Evolutionary conservation across 92 coral and sea anemone species (phyloP), one percentile per base, ranked within the genome.

Genomic region (Blastomussa wellsi): DNA sequence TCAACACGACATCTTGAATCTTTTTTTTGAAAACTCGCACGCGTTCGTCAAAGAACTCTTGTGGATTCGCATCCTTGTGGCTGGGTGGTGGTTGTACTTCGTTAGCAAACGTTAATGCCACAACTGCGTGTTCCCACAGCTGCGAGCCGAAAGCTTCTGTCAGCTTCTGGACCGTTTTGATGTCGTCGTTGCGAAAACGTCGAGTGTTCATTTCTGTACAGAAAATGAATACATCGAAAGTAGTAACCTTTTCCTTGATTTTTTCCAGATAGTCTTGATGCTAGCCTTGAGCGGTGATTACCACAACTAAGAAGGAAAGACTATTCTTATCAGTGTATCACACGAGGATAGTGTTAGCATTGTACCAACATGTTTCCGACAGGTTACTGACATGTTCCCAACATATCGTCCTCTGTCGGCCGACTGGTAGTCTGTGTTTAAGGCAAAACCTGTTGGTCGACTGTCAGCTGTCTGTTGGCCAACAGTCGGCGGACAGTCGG

Each of bases 81-180:
- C 87, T 81, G 16, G 42, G 38, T 8, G 77, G 67, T 73, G 87
- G 86, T 36, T 72, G 80, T n/a, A 80, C 85, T 2, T 81, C 86
- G 15, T 62, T 89, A 22, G 92, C 92, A 68, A 89, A 89, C 26
- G 92, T 89, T 74, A 89, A 42, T n/a, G 22, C 89, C 28, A 85
- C 77, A 36, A 85, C 70, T 8, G 92, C 89, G 74, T 85, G 83
- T 24, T 84, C 72, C 92, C 92, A 89, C 26, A 85, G 66, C 42
- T 62, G 69, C 19, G 66, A 14, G 7, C 86, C 84, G 65, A 83
- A 83, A 51, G 74, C 64, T 22, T 55, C 51, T 4, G 92, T 74
- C 79, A 89, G 59, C 52, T 36, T 82, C 49, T 65, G 17, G 15
- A 89, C 77, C 12, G 89, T 82, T 35, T 79, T 79, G 35, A 78